Percentiles rank a stretch among this genome's conserved stretches.
Evolutionary conservation across 2,888 invertebrate species (phyloP).

Genomic region (Chydorus sphaericus): DNA sequence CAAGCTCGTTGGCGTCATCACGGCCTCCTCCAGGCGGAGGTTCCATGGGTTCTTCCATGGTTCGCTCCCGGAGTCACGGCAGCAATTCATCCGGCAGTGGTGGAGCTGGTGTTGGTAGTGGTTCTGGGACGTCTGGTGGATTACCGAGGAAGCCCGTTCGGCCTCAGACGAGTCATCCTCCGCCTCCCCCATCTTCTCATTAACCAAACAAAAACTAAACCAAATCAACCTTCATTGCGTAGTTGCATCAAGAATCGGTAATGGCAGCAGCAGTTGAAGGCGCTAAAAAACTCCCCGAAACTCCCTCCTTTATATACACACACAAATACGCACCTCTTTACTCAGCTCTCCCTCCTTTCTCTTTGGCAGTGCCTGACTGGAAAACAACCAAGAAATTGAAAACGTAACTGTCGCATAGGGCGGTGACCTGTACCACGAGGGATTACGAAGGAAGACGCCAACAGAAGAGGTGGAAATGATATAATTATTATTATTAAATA

Average conservation of each 20-base stretch:
- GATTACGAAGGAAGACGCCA: background rate
- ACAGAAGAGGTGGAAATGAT: background rate
- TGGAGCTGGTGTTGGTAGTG: constrained; percentile 29
- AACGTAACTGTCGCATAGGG: too few species aligned
- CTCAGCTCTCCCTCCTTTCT: background rate
- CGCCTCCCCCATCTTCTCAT: background rate
- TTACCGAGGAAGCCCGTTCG: constrained; percentile 34
- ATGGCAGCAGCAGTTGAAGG: background rate
- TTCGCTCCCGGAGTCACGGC: constrained; percentile 1
- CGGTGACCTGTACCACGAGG: background rate
- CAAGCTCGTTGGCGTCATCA: background rate
- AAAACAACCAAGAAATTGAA: background rate
- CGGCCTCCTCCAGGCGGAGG: background rate
- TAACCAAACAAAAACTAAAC: too few species aligned
- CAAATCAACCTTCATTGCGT: background rate
- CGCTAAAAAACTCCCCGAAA: too few species aligned
- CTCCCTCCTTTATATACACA: too few species aligned
- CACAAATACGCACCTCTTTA: background rate
- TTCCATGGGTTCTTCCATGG: background rate
- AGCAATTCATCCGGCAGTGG: too few species aligned
- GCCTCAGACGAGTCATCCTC: constrained; percentile 20
- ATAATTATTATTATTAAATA: background rate
- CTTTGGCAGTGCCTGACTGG: constrained; percentile 1
- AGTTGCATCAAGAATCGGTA: background rate
- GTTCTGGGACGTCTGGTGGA: constrained; percentile 29